Conservation (phyloP, 2,113 vertebrate species). For the Perccottus glenii region DNA sequence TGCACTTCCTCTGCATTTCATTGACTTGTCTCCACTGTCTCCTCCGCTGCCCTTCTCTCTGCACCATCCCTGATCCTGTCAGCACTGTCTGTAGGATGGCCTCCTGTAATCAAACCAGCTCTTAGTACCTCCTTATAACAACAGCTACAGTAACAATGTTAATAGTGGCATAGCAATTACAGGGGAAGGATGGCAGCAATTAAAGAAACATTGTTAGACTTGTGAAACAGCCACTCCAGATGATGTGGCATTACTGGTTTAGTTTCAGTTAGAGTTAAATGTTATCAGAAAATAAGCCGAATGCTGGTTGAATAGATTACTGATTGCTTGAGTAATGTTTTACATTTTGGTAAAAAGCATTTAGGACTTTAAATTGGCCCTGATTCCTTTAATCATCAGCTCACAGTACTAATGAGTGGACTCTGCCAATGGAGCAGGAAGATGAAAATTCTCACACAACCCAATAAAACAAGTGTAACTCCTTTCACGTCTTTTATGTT, state of each 20-base stretch:
- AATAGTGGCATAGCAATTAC: conserved; percentile 72
- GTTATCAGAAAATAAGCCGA: conserved; percentile 41
- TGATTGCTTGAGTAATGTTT: conserved; percentile 54
- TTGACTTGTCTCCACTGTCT: conserved; percentile 41
- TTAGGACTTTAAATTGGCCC: conserved; percentile 43
- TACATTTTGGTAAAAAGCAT: conserved; percentile 42
- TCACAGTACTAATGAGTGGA: conserved; percentile 41
- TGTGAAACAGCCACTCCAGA: conserved; percentile 11
- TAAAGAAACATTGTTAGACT: conserved; percentile 30
- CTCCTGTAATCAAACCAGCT: conserved; percentile 56
- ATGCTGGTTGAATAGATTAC: conserved; percentile 41
- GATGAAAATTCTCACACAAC: conserved; percentile 29
- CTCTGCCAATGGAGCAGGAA: conserved; percentile 15
- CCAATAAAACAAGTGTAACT: conserved; percentile 42
- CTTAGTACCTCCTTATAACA: conserved; percentile 60
- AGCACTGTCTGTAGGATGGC: conserved; percentile 43
- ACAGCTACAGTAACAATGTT: conserved; percentile 34
- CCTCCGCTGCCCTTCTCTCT: conserved; percentile 2
- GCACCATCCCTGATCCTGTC: conserved; percentile 32
- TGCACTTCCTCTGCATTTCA: conserved; percentile 49
- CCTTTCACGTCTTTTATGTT: conserved; percentile 34
- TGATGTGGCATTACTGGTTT: conserved; percentile 44
- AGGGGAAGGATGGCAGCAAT: conserved; percentile 50
- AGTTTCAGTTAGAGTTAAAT: conserved; percentile 37
- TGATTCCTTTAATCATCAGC: conserved; percentile 47